phyloP scores from a whole-genome alignment of 2,797 vertebrate species.

The Kryptolebias ocellatus region DNA sequence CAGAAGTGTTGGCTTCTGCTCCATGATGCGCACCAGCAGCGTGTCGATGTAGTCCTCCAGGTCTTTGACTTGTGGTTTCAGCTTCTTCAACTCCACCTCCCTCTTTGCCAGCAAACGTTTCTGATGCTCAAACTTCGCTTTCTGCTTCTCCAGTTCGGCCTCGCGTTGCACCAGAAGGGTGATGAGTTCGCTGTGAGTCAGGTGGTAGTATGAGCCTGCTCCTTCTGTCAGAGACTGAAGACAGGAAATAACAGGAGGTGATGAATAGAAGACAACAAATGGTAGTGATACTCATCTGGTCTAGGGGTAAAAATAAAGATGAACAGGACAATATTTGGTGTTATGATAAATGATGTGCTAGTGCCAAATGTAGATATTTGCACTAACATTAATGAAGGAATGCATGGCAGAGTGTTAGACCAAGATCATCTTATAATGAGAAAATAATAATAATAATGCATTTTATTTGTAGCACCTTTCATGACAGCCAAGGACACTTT shows the following conservation, averaged over 20 bases:
- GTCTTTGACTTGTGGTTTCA: conserved; percentile 88
- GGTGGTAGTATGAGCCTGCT: conserved; percentile 92
- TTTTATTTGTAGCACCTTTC: too few species aligned
- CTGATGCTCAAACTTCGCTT: conserved; percentile 83
- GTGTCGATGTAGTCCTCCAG: conserved; percentile 98
- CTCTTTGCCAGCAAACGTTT: conserved; percentile 88
- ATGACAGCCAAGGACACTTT: too few species aligned
- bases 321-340: too few species aligned
- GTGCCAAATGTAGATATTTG: too few species aligned
- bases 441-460: too few species aligned
- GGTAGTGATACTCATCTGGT: background rate
- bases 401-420: too few species aligned
- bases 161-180: conserved; percentile 90
- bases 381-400: too few species aligned
- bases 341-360: too few species aligned
- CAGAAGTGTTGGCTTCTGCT: conserved; percentile 93
- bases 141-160: conserved; percentile 85
- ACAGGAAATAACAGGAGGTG: background rate
- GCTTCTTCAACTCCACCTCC: conserved; percentile 88
- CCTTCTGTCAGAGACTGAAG: conserved; percentile 80
- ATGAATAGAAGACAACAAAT: too few species aligned
- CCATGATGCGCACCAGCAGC: conserved; percentile 97
- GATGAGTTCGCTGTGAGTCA: conserved; percentile 94
- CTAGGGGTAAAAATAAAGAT: background rate
- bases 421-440: too few species aligned